Evolutionary conservation across 2,113 vertebrate species (phyloP).

Genomic region (Sakesphorus luctuosus): DNA sequence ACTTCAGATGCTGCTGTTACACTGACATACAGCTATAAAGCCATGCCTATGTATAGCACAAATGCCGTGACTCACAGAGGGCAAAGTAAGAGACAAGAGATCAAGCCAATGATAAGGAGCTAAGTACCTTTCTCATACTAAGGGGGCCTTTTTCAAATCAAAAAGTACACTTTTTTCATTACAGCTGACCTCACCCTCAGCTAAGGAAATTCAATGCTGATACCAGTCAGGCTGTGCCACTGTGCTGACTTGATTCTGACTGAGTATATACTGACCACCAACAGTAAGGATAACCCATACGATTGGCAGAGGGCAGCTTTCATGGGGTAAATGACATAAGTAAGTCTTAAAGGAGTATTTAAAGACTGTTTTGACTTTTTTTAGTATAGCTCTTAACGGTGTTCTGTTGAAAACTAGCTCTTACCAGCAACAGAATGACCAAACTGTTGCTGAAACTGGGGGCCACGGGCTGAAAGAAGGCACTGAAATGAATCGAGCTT

Average conservation of each 20-base stretch:
- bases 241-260: not conserved
- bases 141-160: not conserved
- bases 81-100: not conserved
- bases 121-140: not conserved
- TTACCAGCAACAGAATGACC: not conserved
- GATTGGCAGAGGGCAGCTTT: not conserved
- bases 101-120: not conserved
- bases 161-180: not conserved
- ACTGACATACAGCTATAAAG: not conserved
- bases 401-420: not conserved
- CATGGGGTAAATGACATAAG: fast-evolving
- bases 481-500: not conserved
- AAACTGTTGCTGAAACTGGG: not conserved
- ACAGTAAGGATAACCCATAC: not conserved
- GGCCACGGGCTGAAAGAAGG: not conserved
- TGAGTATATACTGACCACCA: not conserved
- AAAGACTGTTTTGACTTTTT: not conserved
- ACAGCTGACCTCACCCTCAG: not conserved
- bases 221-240: not conserved
- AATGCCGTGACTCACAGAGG: not conserved
- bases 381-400: not conserved
- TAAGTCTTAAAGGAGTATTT: not conserved
- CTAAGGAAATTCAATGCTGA: not conserved
- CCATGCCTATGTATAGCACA: not conserved
- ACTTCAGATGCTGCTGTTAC: constrained; percentile 6